These are phyloP conservation scores for Luehdorfia chinensis DNA, from an alignment of 1,140 invertebrate genomes.

Conservation along the genomic window DNA sequence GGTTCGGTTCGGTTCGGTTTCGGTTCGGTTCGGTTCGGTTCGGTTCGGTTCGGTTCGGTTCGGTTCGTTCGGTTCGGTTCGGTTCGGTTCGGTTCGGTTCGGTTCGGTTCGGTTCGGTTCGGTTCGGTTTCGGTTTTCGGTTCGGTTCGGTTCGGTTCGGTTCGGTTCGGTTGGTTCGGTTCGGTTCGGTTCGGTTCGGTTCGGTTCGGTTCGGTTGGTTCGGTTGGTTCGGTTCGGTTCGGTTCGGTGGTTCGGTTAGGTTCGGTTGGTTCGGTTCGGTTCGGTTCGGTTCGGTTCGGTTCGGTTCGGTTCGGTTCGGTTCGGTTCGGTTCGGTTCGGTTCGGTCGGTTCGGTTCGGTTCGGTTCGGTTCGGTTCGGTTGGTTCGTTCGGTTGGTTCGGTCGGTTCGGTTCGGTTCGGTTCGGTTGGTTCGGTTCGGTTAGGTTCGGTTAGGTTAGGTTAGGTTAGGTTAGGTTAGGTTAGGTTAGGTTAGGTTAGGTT, in stretches of 20 bases:
- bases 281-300: conserved; percentile 20
- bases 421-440: background rate
- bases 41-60: conserved; percentile 23
- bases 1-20: conserved; percentile 18
- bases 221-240: conserved; percentile 38
- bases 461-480: conserved; percentile 32
- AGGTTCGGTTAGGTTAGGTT: conserved; percentile 27
- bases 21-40: conserved; percentile 26
- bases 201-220: conserved; percentile 23
- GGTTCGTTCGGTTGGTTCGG: conserved; percentile 18
- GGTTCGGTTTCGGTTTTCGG: conserved; percentile 27
- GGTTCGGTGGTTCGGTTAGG: conserved; percentile 34
- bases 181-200: conserved; percentile 21
- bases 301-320: conserved; percentile 21
- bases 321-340: conserved; percentile 30
- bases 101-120: conserved; percentile 20
- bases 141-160: conserved; percentile 25
- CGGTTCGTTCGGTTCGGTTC: too few species aligned
- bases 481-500: conserved; percentile 28
- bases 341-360: conserved; percentile 17
- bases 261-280: background rate
- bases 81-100: conserved; percentile 32
- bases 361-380: conserved; percentile 45
- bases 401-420: conserved; percentile 36
- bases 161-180: conserved; percentile 19